Conservation (phyloP, 2,888 invertebrate species). For the Lordiphosa fenestrarum region DNA sequence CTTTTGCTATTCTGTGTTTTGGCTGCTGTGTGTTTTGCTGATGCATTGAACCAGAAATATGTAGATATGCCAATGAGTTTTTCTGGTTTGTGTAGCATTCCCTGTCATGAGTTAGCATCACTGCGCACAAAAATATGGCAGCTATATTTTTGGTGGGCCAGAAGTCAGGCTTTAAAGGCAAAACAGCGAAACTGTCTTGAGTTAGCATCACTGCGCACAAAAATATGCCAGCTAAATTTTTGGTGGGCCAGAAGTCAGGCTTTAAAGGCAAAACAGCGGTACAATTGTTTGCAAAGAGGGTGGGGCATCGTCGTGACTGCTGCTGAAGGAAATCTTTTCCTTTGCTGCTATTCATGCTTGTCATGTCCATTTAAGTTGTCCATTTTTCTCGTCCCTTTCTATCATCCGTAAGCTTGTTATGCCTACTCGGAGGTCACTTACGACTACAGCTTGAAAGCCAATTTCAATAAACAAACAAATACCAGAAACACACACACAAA, state of each 20-base stretch:
- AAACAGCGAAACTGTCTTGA: not conserved
- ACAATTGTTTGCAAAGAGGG: too few species aligned
- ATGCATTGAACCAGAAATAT: slow-evolving; percentile 73
- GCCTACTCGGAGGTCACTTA: slow-evolving; percentile 7
- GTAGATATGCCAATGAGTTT: slow-evolving; percentile 61
- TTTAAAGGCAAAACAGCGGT: not conserved
- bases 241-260: not conserved
- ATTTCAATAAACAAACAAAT: slow-evolving; percentile 45
- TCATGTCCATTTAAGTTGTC: too few species aligned
- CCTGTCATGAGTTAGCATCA: slow-evolving; percentile 6
- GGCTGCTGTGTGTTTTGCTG: slow-evolving; percentile 14
- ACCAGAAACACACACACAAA: slow-evolving; percentile 41
- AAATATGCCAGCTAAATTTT: slow-evolving; percentile 12
- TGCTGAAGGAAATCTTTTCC: too few species aligned
- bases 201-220: slow-evolving; percentile 18
- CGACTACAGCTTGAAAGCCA: slow-evolving; percentile 25
- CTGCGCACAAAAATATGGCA: slow-evolving; percentile 24
- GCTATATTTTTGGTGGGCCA: not conserved
- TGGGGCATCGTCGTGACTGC: too few species aligned
- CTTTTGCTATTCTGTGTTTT: slow-evolving; percentile 25
- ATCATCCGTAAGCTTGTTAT: slow-evolving; percentile 2
- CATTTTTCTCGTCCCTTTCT: not conserved
- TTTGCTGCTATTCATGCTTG: too few species aligned
- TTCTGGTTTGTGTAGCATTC: slow-evolving; percentile 27
- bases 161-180: not conserved